Base-by-base conservation (phyloP, 2,797 vertebrate species). In the Myripristis murdjan region DNA sequence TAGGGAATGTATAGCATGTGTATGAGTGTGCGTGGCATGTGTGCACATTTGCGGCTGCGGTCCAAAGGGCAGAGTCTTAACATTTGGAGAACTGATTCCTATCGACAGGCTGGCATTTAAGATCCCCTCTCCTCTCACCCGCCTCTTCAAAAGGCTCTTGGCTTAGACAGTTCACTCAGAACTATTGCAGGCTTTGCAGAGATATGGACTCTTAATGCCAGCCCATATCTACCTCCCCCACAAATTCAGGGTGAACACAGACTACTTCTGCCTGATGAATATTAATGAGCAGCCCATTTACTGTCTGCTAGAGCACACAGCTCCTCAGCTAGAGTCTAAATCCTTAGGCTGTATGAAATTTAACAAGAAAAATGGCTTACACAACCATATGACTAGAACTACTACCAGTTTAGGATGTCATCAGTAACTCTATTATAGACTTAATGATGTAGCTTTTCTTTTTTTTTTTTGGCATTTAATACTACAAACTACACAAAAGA, bases 91-190 rank as follows among this genome's bases (percentile, higher is more conserved):
- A 73, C 51, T 51, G 75, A 77, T 76, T 67, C 24, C 48, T 75
- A 80, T 87, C 73, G 77, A 68, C 67, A 41, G 58, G 28, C 51
- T 90, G 84, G 71, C 79, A 88, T 89, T 92, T 82, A 59, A 63
- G 56, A 72, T 18, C 23, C 15, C 9, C 52, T 53, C 51, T 26
- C 15, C 24, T 44, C 64, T 33, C 37, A 59, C 62, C 23, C 51
- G 65, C 41, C 52, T 73, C 72, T 77, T 77, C 41, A 71, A 71
- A 84, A 75, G 67, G 65, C 70, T 78, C 75, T 62, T 28, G 62
- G 66, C 70, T 79, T 55, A 44, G 48, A 54, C 46, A 15, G 62
- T 26, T 22, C 20, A 41, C 68, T 66, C 61, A 75, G 75, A 58
- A 64, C 56, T 43, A 73, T 74, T 69, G 73, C 57, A 63, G 52